Conservation (phyloP, 2,888 invertebrate genomes). For the Drosophila diplacantha region DNA sequence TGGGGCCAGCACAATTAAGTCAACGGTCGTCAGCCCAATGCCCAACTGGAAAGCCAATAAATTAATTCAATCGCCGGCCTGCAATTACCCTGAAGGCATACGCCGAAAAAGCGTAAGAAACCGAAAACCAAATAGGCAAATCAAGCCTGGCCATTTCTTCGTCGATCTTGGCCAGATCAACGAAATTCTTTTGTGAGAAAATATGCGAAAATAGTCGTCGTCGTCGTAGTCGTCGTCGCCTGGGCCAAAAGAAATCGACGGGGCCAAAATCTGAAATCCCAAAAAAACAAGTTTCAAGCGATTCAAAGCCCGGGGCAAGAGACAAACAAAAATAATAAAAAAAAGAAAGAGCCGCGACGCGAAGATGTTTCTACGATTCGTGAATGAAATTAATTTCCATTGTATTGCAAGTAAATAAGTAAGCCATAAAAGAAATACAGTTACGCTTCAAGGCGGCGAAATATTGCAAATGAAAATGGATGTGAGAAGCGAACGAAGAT, state of each 20-base stretch:
- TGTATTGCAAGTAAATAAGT: conserved; percentile 53
- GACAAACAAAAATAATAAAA: background rate
- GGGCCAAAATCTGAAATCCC: conserved; percentile 19
- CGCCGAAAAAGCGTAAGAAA: conserved; percentile 33
- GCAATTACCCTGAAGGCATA: conserved; percentile 58
- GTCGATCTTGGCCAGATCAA: conserved; percentile 25
- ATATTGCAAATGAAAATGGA: conserved; percentile 33
- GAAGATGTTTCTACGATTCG: conserved; percentile 51
- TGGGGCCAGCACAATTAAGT: conserved; percentile 58
- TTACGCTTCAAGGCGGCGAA: conserved; percentile 21
- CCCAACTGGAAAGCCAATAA: conserved; percentile 56
- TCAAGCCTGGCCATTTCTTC: conserved; percentile 31
- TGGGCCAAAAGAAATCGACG: conserved; percentile 60
- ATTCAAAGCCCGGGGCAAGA: conserved; percentile 22
- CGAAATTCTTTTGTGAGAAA: conserved; percentile 69
- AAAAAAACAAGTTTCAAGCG: conserved; percentile 52
- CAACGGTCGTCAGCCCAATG: conserved; percentile 53
- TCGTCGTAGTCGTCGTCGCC: conserved; percentile 24
- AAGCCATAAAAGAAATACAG: conserved; percentile 48
- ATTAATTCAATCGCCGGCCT: conserved; percentile 62
- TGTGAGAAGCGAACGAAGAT: conserved; percentile 26
- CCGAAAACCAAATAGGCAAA: conserved; percentile 33
- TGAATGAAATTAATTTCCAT: conserved; percentile 71
- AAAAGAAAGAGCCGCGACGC: conserved; percentile 3
- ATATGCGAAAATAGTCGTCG: conserved; percentile 60